Percentiles rank a stretch among this genome's conserved stretches.
These are phyloP conservation scores for Heliconius aoede DNA, from an alignment of 2,888 invertebrate genomes.

Conservation along the genomic window DNA sequence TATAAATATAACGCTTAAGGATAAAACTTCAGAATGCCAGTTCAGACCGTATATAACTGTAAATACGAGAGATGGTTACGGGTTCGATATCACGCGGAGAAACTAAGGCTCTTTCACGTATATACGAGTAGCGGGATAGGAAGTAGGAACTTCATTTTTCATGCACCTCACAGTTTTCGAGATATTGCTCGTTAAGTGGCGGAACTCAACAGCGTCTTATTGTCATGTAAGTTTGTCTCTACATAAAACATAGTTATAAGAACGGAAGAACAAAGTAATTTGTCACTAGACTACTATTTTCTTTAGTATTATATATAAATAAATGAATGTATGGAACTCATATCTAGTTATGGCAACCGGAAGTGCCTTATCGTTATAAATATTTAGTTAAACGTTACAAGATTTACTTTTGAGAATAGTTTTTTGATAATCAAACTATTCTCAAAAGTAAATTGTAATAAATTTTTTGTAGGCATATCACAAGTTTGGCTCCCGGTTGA, in stretches of 20 bases:
- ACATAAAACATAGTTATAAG: too few species aligned
- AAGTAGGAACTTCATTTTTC: background rate
- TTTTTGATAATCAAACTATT: background rate
- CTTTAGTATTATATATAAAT: background rate
- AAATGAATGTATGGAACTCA: background rate
- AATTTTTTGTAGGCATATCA: background rate
- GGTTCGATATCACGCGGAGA: too few species aligned
- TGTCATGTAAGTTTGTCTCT: background rate
- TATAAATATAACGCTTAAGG: too few species aligned
- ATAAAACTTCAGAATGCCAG: too few species aligned
- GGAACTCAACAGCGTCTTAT: background rate
- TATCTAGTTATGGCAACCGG: constrained; percentile 13
- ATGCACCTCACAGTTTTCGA: too few species aligned
- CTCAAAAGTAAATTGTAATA: too few species aligned
- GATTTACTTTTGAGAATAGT: background rate
- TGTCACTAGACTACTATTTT: background rate
- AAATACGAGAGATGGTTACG: too few species aligned
- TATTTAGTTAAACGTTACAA: constrained; percentile 24
- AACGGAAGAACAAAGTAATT: background rate
- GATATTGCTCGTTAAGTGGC: background rate
- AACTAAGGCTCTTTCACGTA: background rate
- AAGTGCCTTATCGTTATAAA: constrained; percentile 32
- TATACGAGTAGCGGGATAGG: background rate
- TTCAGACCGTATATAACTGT: too few species aligned
- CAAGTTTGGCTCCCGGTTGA: background rate